These are phyloP conservation scores for Crematogaster levior DNA, from an alignment of 2,888 invertebrate genomes.

Conservation along the genomic window DNA sequence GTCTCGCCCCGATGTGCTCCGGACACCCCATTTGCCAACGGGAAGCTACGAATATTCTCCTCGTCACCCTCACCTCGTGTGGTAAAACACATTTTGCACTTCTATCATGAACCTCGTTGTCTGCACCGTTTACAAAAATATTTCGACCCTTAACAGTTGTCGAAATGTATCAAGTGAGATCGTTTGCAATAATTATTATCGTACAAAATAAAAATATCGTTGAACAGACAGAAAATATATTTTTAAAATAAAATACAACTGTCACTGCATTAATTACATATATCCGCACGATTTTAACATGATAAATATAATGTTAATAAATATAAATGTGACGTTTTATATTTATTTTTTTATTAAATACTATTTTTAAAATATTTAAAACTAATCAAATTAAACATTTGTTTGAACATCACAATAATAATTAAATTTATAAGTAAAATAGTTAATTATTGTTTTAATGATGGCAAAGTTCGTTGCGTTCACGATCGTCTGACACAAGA, in stretches of 20 bases:
- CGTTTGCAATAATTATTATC: not conserved
- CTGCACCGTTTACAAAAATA: constrained; percentile 13
- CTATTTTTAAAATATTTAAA: not conserved
- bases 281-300: not conserved
- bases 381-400: not conserved
- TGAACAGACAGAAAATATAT: not conserved
- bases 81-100: constrained; percentile 71
- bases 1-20: constrained; percentile 78
- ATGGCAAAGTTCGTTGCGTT: not conserved
- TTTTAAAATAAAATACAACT: not conserved
- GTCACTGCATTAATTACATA: not conserved
- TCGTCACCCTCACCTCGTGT: constrained; percentile 56
- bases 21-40: constrained; percentile 62
- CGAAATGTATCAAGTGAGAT: not conserved
- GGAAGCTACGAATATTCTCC: constrained; percentile 51
- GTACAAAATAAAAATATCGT: not conserved
- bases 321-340: too few species aligned
- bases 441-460: not conserved
- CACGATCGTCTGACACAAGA: not conserved
- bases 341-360: not conserved
- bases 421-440: constrained; percentile 2
- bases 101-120: constrained; percentile 53
- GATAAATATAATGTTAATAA: not conserved
- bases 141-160: constrained; percentile 15
- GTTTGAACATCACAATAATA: not conserved